Conservation (phyloP, 2,113 vertebrate species). For the Pyrgilauda ruficollis region DNA sequence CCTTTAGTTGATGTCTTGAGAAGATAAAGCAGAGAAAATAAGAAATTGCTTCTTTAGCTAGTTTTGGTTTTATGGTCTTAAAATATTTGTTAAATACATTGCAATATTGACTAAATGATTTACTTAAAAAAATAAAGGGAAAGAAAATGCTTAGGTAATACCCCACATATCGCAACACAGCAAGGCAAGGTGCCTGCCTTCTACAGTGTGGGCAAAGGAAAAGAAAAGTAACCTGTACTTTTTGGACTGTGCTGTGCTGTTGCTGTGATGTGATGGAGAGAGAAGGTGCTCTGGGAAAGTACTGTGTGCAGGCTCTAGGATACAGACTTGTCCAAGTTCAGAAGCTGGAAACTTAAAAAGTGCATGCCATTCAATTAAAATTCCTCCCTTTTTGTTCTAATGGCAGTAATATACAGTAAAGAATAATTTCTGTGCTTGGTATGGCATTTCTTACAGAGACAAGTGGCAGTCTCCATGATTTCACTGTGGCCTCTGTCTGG, state of each 20-base stretch:
- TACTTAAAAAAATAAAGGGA: neutral
- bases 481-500: neutral
- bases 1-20: neutral
- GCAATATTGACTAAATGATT: neutral
- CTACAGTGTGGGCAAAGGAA: neutral
- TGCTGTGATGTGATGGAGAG: neutral
- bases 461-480: neutral
- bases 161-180: neutral
- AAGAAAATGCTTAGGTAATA: neutral
- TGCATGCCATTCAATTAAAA: neutral
- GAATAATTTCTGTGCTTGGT: neutral
- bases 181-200: neutral
- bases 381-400: neutral
- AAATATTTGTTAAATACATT: neutral
- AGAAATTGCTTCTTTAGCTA: neutral
- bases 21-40: neutral
- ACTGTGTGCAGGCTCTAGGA: accelerated
- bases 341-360: neutral
- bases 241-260: neutral
- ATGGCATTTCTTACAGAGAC: neutral
- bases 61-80: neutral
- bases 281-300: neutral
- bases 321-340: neutral
- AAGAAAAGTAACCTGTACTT: neutral
- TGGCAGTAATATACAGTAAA: neutral